Conservation (phyloP, 2,797 vertebrate genomes). For the Lindbergichthys nudifrons region DNA sequence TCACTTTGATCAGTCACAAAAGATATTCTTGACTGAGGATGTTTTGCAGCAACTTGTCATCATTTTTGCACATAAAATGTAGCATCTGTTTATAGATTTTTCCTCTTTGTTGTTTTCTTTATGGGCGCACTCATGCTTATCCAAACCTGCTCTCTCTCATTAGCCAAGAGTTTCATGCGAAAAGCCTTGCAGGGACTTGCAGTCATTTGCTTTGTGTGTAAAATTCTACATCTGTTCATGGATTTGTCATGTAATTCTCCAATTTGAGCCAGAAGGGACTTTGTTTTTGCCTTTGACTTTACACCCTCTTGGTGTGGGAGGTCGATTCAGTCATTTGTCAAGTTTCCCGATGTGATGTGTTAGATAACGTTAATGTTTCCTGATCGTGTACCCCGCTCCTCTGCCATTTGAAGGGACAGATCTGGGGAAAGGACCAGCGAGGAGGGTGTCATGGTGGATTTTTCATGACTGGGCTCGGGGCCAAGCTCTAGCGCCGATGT, state of each 20-base stretch:
- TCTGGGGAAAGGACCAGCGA: constrained; percentile 61
- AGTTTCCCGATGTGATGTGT: constrained; percentile 40
- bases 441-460: constrained; percentile 69
- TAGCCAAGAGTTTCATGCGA: constrained; percentile 56
- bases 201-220: constrained; percentile 61
- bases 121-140: constrained; percentile 46
- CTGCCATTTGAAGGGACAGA: constrained; percentile 58
- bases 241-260: constrained; percentile 66
- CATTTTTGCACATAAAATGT: constrained; percentile 67
- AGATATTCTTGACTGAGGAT: constrained; percentile 48
- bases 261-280: constrained; percentile 50
- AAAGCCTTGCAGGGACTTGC: constrained; percentile 57
- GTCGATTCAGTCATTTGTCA: constrained; percentile 50
- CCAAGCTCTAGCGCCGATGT: constrained; percentile 72
- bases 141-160: constrained; percentile 58
- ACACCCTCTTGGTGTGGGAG: constrained; percentile 2
- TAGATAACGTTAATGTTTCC: constrained; percentile 57
- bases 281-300: constrained; percentile 41
- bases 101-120: constrained; percentile 47
- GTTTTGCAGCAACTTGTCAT: constrained; percentile 60
- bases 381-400: constrained; percentile 32
- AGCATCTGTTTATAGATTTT: constrained; percentile 73
- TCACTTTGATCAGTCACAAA: constrained; percentile 61
- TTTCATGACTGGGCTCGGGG: constrained; percentile 67
- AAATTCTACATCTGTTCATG: constrained; percentile 65